Base-by-base conservation (phyloP, 2,113 vertebrate species). In the Coryphaenoides rupestris region DNA sequence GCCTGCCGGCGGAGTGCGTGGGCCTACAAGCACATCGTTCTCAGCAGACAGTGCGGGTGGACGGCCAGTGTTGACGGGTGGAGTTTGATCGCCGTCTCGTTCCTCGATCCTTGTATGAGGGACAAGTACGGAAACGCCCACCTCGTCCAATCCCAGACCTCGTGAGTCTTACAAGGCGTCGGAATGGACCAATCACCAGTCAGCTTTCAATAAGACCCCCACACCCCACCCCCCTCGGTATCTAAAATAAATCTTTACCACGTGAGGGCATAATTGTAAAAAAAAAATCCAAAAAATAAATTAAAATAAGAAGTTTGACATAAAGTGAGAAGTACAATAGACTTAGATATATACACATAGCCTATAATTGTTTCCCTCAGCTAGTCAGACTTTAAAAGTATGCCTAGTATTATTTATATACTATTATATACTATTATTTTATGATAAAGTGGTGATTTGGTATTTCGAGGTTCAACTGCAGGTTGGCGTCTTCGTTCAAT, bases 81-180 rank as follows among this genome's bases (percentile, higher is more conserved):
- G 82, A 92, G 92, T 92, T 93, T 93, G 93, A 93, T 88, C 92
- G 89, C 88, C 87, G 88, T 89, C 87, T 90, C 28, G 86, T 79
- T 79, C 89, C 90, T 91, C 88, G 85, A 86, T 77, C 88, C 83
- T 79, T 87, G 91, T 93, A 93, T 83, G 92, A 92, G 90, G 91
- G 78, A 84, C 87, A 79, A 88, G 87, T 87, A 16, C 47, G 47
- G 47, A 49, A 14, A 14, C 47, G 47, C 47, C 47, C 47, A 14
- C 47, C 14, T 17, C 47, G 14, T 14, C 47, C 47, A 49, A 49
- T 49, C 47, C 72, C 17, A 26, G 74, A 50, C 58, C 82, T 54
- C 15, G 26, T 58, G 55, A 49, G 45, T 47, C 52, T 73, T 84
- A 68, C 86, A 74, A 75, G 84, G 54, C 19, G 83, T 80, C 13